Conservation (phyloP, 2,113 vertebrate genomes). For the Indicator indicator region DNA sequence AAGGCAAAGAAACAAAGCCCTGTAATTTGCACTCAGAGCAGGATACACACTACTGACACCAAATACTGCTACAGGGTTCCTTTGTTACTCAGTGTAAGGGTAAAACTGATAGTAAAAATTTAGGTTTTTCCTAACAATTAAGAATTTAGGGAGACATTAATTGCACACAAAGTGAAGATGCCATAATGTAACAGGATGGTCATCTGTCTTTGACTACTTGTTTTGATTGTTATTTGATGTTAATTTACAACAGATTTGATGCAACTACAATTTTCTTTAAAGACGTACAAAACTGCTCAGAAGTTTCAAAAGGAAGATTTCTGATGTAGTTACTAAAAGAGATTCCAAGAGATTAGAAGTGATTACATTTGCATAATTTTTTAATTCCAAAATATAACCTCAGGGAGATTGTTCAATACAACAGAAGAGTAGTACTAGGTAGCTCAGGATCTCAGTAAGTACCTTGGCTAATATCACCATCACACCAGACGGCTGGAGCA, state of each 20-base stretch:
- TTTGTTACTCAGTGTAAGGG: not conserved
- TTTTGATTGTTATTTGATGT: not conserved
- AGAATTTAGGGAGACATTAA: not conserved
- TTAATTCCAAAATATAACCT: not conserved
- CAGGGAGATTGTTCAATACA: not conserved
- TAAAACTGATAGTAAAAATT: not conserved
- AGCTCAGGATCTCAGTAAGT: not conserved
- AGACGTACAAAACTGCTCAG: not conserved
- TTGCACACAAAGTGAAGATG: not conserved
- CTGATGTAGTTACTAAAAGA: not conserved
- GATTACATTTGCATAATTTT: not conserved
- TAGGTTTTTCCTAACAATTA: not conserved
- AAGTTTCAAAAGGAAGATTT: not conserved
- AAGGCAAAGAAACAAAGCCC: not conserved
- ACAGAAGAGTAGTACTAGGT: not conserved
- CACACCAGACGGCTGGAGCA: no score
- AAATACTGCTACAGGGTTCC: not conserved
- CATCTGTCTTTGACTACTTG: not conserved
- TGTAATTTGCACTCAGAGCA: not conserved
- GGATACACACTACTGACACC: not conserved
- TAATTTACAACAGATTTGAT: not conserved
- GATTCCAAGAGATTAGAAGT: not conserved
- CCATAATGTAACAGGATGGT: not conserved
- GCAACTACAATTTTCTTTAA: not conserved
- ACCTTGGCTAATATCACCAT: not conserved